Percentiles rank a stretch among this genome's conserved stretches.
These are phyloP conservation scores for Collichthys lucidus DNA, from an alignment of 2,113 vertebrate genomes.

Conservation along the genomic window DNA sequence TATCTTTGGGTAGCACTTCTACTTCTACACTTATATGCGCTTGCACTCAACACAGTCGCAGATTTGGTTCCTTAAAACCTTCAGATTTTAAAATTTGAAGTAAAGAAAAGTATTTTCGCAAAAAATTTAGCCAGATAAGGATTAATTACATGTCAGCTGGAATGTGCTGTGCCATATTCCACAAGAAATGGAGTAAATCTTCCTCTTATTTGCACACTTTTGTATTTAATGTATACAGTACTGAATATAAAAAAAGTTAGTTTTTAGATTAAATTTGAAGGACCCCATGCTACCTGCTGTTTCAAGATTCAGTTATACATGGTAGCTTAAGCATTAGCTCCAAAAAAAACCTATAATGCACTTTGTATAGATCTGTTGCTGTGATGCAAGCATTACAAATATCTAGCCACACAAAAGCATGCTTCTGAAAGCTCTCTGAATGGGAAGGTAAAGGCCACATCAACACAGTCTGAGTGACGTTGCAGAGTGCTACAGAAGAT, in stretches of 20 bases:
- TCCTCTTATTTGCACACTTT: background rate
- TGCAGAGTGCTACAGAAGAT: too few relatives aligned
- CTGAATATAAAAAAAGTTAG: background rate
- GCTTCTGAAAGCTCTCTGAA: too few relatives aligned
- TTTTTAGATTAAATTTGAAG: too few relatives aligned
- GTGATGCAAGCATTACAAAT: too few relatives aligned
- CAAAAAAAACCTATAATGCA: too few relatives aligned
- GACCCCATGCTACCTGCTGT: background rate
- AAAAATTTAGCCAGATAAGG: background rate
- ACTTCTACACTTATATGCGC: slow-evolving; percentile 15
- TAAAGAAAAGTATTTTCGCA: background rate
- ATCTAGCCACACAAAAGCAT: too few relatives aligned
- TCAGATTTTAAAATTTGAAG: background rate
- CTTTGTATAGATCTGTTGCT: too few relatives aligned
- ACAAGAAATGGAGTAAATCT: background rate
- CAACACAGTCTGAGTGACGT: too few relatives aligned
- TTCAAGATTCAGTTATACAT: too few relatives aligned
- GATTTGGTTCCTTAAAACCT: background rate
- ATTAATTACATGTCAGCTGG: background rate
- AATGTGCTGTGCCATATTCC: background rate
- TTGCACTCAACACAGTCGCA: background rate
- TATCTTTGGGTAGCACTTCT: slow-evolving; percentile 46
- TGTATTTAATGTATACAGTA: background rate
- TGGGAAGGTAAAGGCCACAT: too few relatives aligned
- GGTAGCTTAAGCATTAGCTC: too few relatives aligned